Conservation (phyloP, 2,888 invertebrate genomes). For the Hoplodrina ambigua region DNA sequence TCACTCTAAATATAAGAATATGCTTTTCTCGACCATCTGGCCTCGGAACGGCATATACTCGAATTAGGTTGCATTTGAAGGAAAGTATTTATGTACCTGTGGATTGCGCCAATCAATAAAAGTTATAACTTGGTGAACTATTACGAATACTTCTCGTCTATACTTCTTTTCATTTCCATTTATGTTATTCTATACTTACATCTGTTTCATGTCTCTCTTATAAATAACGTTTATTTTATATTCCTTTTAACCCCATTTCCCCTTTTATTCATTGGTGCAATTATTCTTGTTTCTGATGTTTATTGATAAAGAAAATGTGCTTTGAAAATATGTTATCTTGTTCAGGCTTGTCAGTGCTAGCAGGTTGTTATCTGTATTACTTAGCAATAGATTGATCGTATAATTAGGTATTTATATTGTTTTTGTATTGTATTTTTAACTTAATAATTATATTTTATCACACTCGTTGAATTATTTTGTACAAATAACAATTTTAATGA, state of each 20-base stretch:
- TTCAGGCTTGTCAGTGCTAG: constrained; percentile 70
- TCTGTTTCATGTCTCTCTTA: constrained; percentile 47
- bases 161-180: constrained; percentile 47
- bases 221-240: constrained; percentile 47
- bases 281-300: constrained; percentile 74
- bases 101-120: constrained; percentile 84
- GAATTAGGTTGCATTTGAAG: constrained; percentile 77
- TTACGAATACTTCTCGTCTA: constrained; percentile 27
- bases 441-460: constrained; percentile 87
- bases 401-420: constrained; percentile 82
- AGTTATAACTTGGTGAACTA: constrained; percentile 53
- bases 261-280: constrained; percentile 83
- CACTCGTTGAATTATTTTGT: constrained; percentile 90
- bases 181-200: constrained; percentile 45
- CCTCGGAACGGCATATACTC: constrained; percentile 72
- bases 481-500: constrained; percentile 89
- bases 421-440: constrained; percentile 85
- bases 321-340: constrained; percentile 74
- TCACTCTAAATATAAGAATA: constrained; percentile 72
- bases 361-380: constrained; percentile 77
- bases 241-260: constrained; percentile 45
- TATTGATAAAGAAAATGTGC: constrained; percentile 67
- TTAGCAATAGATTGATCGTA: constrained; percentile 74
- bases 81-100: constrained; percentile 86
- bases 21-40: constrained; percentile 80